Base-by-base conservation (phyloP, 2,888 invertebrate species). In the Tipula unca region DNA sequence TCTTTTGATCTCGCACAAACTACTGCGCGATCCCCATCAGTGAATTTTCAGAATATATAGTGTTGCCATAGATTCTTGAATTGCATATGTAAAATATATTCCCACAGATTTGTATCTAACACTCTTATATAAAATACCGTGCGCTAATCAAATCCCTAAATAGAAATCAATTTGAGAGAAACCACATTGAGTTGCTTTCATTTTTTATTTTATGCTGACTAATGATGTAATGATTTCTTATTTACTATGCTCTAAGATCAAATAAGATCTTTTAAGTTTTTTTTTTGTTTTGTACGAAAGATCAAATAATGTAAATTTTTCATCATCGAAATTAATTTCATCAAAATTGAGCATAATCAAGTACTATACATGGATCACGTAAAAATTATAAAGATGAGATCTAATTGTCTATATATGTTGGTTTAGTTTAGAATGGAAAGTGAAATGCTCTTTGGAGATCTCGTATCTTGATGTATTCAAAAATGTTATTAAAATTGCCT, bases 131-230 rank as follows among this genome's bases (percentile, higher is more conserved):
- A 69, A 25, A 25, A 69, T 10, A 25, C 10, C 25, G 25, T 25
- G 25, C n/a, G 69, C 69, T 69, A 69, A 69, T 69, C 69, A 69
- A 69, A 69, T 69, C 69, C 69, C 69, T 25, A 69, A 69, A 69
- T 69, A 69, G 69, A 69, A 69, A 69, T 69, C 25, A 69, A 69
- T 69, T 69, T 69, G 69, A 69, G 69, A 69, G 69, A 69, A 69
- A 69, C 69, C 69, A 25, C 69, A 69, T 69, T 69, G 69, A 69
- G 69, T 69, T 69, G 25, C 69, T 69, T 69, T 69, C 69, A 25
- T 69, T 25, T 25, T 69, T 69, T 48, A 17, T 17, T 48, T 10
- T 69, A 25, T 69, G 69, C 69, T 69, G 69, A 69, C 25, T 69
- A 69, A 69, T 69, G 69, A 69, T 69, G 69, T 69, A 69, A 69